phyloP scores from a whole-genome alignment of 2,797 vertebrate genomes.

The Zalophus californianus region DNA sequence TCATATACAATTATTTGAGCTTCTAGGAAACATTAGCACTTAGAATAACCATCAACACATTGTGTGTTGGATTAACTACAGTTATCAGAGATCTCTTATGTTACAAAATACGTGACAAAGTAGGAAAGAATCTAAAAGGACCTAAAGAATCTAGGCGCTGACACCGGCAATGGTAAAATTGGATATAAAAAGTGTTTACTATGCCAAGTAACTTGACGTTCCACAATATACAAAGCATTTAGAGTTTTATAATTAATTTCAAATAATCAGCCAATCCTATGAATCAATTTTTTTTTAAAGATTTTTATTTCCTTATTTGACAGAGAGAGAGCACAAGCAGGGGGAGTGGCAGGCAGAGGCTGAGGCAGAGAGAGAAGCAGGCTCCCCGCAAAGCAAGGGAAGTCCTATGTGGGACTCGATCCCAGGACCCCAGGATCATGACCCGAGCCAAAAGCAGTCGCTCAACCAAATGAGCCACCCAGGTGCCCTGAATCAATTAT shows the following conservation, averaged over 20 bases:
- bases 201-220: not conserved
- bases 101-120: not conserved
- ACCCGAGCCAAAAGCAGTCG: no score
- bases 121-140: not conserved
- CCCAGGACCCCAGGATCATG: no score
- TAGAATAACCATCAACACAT: not conserved
- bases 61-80: not conserved
- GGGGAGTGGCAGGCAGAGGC: no score
- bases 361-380: no score
- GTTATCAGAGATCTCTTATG: not conserved
- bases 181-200: not conserved
- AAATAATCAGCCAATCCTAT: not conserved
- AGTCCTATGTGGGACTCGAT: no score
- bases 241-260: constrained; percentile 25
- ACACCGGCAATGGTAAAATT: not conserved
- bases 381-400: no score
- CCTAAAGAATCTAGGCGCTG: not conserved
- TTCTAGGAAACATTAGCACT: not conserved
- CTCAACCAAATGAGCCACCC: no score
- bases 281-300: not conserved
- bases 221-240: not conserved
- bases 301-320: no score
- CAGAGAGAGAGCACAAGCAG: no score
- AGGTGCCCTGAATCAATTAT: not conserved
- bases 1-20: not conserved